These are phyloP conservation scores for Lasioglossum morio DNA, from an alignment of 2,888 invertebrate species.

Conservation along the genomic window DNA sequence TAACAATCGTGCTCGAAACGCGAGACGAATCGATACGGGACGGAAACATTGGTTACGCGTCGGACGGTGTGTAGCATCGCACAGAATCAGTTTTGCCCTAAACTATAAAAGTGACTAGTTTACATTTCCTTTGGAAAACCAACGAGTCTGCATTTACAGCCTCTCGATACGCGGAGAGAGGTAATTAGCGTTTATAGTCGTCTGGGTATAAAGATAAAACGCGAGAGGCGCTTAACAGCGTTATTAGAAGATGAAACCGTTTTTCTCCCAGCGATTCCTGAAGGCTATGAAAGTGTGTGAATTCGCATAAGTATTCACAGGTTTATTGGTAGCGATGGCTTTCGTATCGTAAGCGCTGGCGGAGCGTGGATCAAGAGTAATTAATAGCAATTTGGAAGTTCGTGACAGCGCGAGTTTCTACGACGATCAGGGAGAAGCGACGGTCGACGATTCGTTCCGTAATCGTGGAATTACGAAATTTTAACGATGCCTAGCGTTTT, in stretches of 20 bases:
- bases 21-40: conserved; percentile 14
- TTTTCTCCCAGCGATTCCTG: not conserved
- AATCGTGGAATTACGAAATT: conserved; percentile 31
- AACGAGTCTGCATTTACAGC: not conserved
- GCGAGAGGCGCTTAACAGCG: not conserved
- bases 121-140: not conserved
- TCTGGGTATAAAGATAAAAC: not conserved
- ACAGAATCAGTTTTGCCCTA: not conserved
- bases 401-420: not conserved
- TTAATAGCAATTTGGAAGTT: conserved; percentile 1
- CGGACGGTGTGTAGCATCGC: not conserved
- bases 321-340: not conserved
- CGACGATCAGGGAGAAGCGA: not conserved
- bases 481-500: conserved; percentile 20
- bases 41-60: not conserved
- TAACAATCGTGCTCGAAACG: conserved; percentile 29
- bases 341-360: not conserved
- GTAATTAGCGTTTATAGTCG: not conserved
- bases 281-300: not conserved
- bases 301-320: too few species aligned
- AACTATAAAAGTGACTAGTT: not conserved
- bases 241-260: not conserved
- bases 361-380: not conserved
- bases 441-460: not conserved
- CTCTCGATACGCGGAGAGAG: not conserved